phyloP scores from a whole-genome alignment of 2,113 vertebrate species.

The Mohoua ochrocephala region DNA sequence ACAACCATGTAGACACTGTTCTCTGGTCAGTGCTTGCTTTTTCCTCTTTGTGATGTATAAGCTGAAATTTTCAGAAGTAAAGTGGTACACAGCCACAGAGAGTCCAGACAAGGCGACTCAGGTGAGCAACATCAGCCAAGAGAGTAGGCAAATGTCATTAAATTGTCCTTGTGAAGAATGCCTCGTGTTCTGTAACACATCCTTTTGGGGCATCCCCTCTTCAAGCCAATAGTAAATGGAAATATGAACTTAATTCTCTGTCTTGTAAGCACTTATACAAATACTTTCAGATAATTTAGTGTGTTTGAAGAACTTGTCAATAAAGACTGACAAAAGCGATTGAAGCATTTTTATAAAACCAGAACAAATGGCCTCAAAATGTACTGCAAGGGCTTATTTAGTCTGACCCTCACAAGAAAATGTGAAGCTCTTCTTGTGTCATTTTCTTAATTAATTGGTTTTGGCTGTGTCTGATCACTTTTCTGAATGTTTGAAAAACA shows the following conservation, averaged over 20 bases:
- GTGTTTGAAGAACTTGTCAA: not conserved
- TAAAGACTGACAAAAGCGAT: not conserved
- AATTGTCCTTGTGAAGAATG: not conserved
- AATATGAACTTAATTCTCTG: not conserved
- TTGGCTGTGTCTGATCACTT: not conserved
- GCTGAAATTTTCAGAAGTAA: not conserved
- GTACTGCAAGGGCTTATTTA: not conserved
- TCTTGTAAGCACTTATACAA: not conserved
- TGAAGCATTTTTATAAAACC: not conserved
- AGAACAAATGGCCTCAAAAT: not conserved
- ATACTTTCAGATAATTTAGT: not conserved
- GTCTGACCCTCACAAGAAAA: not conserved
- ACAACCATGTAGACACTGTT: fast-evolving
- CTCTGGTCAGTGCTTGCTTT: not conserved
- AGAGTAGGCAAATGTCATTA: not conserved
- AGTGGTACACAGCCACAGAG: not conserved
- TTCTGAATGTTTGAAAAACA: not conserved
- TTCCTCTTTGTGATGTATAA: not conserved
- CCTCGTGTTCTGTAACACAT: not conserved
- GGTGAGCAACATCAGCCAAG: not conserved
- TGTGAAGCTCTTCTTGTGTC: not conserved
- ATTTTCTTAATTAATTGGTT: not conserved
- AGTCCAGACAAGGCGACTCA: not conserved
- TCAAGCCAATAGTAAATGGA: not conserved
- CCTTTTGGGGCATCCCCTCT: not conserved